Percentiles rank a stretch among this genome's conserved stretches.
Evolutionary conservation across 2,888 invertebrate genomes (phyloP).

Genomic region (Drosophila stalkeri): DNA sequence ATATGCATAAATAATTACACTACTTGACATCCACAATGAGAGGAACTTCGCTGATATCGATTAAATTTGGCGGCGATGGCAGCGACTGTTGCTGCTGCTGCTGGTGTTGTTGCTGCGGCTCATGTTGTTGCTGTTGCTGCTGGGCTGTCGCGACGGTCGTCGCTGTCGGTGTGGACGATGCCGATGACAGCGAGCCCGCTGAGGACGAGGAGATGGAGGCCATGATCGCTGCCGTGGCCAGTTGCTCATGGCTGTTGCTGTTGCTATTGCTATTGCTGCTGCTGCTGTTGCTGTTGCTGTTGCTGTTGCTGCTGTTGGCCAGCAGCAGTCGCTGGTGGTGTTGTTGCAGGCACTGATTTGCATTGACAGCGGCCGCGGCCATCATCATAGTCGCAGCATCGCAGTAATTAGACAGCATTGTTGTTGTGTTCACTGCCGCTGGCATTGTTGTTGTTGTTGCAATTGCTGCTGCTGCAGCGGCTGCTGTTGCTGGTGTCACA

Average conservation of each 20-base stretch:
- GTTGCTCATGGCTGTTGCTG: conserved; percentile 37
- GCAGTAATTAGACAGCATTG: conserved; percentile 85
- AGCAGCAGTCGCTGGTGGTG: conserved; percentile 83
- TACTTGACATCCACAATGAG: conserved; percentile 85
- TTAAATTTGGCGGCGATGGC: conserved; percentile 84
- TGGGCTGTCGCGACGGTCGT: conserved; percentile 47
- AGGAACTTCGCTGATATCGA: conserved; percentile 85
- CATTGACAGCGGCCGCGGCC: conserved; percentile 84
- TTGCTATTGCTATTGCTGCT: conserved; percentile 46
- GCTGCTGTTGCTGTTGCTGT: conserved; percentile 42
- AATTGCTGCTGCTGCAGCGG: conserved; percentile 39
- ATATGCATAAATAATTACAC: conserved; percentile 79
- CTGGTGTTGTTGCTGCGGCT: conserved; percentile 62
- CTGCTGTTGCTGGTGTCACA: conserved; percentile 51
- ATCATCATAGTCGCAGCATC: conserved; percentile 85
- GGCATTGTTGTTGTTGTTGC: conserved; percentile 51
- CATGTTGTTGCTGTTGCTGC: conserved; percentile 59
- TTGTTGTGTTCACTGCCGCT: conserved; percentile 75
- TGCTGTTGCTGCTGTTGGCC: conserved; percentile 59
- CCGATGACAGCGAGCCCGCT: conserved; percentile 72
- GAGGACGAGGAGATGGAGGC: conserved; percentile 64
- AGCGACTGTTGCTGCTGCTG: conserved; percentile 67
- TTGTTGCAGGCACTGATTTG: conserved; percentile 84
- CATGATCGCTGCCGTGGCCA: conserved; percentile 52
- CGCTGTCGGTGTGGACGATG: conserved; percentile 74